Percentiles rank a stretch among this genome's conserved stretches.
Conservation (phyloP, 2,888 invertebrate species). For the Dynastes maya region DNA sequence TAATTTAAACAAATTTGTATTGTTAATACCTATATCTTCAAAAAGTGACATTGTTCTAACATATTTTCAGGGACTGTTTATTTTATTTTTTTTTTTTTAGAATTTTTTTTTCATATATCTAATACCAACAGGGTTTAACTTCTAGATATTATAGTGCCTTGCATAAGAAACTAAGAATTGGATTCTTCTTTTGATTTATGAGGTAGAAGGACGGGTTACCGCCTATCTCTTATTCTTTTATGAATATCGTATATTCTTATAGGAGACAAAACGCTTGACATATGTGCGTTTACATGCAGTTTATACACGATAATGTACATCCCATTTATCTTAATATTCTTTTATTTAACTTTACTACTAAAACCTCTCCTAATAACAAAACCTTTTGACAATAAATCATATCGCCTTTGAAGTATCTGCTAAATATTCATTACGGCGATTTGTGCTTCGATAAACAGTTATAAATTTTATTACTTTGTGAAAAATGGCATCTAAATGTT, state of each 20-base stretch:
- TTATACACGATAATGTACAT: conserved; percentile 10
- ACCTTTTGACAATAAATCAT: neutral
- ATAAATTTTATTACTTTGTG: neutral
- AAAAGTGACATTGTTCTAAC: too few relatives aligned
- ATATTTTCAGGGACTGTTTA: too few relatives aligned
- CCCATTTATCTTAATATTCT: conserved; percentile 30
- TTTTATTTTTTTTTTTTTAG: too few relatives aligned
- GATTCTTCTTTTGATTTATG: conserved; percentile 8
- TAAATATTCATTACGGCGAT: neutral
- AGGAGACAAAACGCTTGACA: neutral
- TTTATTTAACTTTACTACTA: conserved; percentile 7
- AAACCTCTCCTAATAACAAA: neutral
- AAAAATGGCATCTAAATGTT: neutral
- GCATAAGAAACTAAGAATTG: neutral
- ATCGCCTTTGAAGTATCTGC: neutral
- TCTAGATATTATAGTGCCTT: too few relatives aligned
- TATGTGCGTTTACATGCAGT: conserved; percentile 8
- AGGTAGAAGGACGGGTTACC: conserved; percentile 3
- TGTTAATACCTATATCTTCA: too few relatives aligned
- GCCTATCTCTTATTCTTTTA: neutral
- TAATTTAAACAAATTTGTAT: too few relatives aligned
- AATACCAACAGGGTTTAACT: too few relatives aligned
- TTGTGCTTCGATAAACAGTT: neutral
- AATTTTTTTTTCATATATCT: too few relatives aligned
- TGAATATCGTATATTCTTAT: neutral